Conservation (phyloP, 2,797 vertebrate genomes). For the Streptopelia turtur region DNA sequence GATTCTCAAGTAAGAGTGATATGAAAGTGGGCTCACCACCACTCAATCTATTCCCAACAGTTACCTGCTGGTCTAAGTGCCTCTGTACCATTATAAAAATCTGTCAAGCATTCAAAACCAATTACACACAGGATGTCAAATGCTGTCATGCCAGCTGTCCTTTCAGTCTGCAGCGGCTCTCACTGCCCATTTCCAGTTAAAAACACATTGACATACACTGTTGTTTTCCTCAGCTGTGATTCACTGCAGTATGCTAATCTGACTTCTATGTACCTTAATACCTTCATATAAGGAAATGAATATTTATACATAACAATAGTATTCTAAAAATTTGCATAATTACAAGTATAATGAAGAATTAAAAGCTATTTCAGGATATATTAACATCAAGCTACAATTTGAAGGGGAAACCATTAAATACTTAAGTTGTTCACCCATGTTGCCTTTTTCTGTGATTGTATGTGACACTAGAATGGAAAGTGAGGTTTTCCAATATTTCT, state of each 20-base stretch:
- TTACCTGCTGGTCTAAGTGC: slow-evolving; percentile 69
- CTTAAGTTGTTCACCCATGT: neutral
- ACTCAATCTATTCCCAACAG: slow-evolving; percentile 73
- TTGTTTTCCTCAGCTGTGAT: slow-evolving; percentile 22
- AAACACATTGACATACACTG: neutral
- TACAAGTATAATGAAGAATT: neutral
- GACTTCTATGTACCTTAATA: neutral
- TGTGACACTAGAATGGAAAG: neutral
- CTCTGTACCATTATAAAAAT: slow-evolving; percentile 62
- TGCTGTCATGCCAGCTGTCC: slow-evolving; percentile 72
- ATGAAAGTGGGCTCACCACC: slow-evolving; percentile 67
- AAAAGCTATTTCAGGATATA: neutral
- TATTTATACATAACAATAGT: neutral
- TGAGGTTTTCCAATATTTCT: neutral
- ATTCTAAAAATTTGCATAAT: neutral
- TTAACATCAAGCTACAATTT: neutral
- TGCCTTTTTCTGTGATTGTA: neutral
- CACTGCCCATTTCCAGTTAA: slow-evolving; percentile 48
- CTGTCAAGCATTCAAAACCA: slow-evolving; percentile 77
- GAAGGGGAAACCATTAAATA: neutral
- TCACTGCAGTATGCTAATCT: neutral
- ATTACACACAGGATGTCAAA: slow-evolving; percentile 72
- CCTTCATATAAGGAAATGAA: neutral
- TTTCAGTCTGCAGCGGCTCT: slow-evolving; percentile 18
- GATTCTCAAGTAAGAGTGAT: slow-evolving; percentile 65